Conservation (phyloP, 1,140 invertebrate genomes). For the Mycetomoellerius zeteki region DNA sequence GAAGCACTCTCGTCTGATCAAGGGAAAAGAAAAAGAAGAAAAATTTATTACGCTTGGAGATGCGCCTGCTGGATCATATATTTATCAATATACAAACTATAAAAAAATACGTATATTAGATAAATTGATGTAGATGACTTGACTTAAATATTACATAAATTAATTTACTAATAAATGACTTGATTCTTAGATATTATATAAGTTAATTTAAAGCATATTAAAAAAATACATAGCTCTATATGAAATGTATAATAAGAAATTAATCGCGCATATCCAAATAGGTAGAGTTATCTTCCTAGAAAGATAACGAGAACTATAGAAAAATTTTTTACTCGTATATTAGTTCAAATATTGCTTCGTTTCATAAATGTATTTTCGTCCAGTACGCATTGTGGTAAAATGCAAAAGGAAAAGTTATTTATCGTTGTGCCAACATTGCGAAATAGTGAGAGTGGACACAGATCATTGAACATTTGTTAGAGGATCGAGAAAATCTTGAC, state of each 20-base stretch:
- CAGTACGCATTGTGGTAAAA: neutral
- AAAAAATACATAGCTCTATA: neutral
- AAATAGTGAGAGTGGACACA: slow-evolving; percentile 28
- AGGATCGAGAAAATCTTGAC: neutral
- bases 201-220: neutral
- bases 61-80: neutral
- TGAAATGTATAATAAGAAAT: neutral
- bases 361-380: neutral
- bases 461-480: slow-evolving; percentile 24
- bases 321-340: neutral
- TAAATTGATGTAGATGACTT: neutral
- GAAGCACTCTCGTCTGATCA: neutral
- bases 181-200: neutral
- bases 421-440: neutral
- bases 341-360: neutral
- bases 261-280: neutral
- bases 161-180: neutral
- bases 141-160: neutral
- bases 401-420: neutral
- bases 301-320: neutral
- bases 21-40: slow-evolving; percentile 1
- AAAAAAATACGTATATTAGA: neutral
- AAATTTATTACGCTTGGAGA: slow-evolving; percentile 1
- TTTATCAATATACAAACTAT: neutral
- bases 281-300: too few species aligned